Evolutionary conservation across 1,140 invertebrate genomes (phyloP), one percentile per base, ranked within the genome.

Genomic region (Cotesia vestalis): DNA sequence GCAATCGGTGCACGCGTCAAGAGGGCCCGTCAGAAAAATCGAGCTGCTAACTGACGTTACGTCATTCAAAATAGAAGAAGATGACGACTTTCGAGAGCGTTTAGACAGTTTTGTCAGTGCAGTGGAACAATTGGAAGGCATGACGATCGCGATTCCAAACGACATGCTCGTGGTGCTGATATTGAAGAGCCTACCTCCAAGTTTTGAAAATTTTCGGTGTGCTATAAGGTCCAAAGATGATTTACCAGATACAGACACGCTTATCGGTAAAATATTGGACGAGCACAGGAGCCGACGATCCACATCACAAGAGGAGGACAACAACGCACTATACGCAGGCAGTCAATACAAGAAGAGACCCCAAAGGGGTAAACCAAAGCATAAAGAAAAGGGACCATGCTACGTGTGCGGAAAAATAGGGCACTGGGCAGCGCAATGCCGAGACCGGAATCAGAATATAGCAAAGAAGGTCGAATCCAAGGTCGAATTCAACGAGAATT

Each of bases 121-220:
- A 27, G 68, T 70, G 5, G 68, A 70, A 52, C 57, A 61, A 61
- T 34, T 70, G 14, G 68, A 40, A 27, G 68, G 57, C 1, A 40
- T 70, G 68, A 40, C 40, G 3, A 61, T 70, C 1, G 36, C 60
- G 1, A 20, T 70, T 36, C 57, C 68, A 4, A 70, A 61, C 34
- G 57, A 70, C 34, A 70, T 70, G 57, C 57, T 70, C 14, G 68
- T 70, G 8, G 59, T 70, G n/a, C 17, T 70, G 8, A 70, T 70
- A 20, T 14, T 70, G 1, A 61, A 70, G 40, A 52, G 66, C n/a
- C 20, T 69, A 57, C 66, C 66, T 27, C 34, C 51, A 27, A 69
- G 66, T 52, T 69, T 38, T 38, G 20, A 20, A 20, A 20, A 20
- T 20, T 20, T 20, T 20, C 20, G 20, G 20, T 20, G 20, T 2